Conservation (phyloP, 2,888 invertebrate genomes). For the Heliconius cydno region DNA sequence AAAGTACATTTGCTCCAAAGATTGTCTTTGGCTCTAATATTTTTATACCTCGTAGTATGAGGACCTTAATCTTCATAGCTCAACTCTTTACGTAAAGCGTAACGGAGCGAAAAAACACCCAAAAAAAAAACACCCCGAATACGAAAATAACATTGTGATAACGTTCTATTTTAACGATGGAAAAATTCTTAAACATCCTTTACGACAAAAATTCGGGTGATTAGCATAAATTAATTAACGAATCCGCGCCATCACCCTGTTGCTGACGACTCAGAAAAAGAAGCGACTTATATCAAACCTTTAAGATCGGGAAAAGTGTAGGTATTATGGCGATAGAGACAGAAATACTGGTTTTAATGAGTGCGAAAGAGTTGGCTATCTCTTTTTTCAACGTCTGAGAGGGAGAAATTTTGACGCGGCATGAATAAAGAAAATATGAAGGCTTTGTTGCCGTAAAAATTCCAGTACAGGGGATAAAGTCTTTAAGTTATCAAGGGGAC, state of each 20-base stretch:
- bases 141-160: conserved; percentile 62
- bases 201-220: conserved; percentile 60
- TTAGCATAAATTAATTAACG: conserved; percentile 82
- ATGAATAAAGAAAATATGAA: conserved; percentile 83
- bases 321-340: conserved; percentile 61
- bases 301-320: conserved; percentile 72
- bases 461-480: conserved; percentile 82
- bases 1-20: conserved; percentile 19
- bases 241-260: conserved; percentile 76
- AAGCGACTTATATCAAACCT: conserved; percentile 62
- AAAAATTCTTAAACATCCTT: conserved; percentile 66
- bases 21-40: conserved; percentile 22
- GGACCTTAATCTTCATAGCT: conserved; percentile 38
- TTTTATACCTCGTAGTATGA: conserved; percentile 25
- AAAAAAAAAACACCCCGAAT: conserved; percentile 61
- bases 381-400: conserved; percentile 70
- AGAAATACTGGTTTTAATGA: conserved; percentile 63
- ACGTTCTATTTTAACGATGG: conserved; percentile 59
- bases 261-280: conserved; percentile 70
- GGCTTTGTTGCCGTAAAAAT: conserved; percentile 83
- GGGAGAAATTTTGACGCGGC: conserved; percentile 78
- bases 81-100: conserved; percentile 59
- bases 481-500: conserved; percentile 80
- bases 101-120: conserved; percentile 68
- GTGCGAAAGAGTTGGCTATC: conserved; percentile 77